Conservation (phyloP, 1,140 invertebrate species). For the Rhopalosiphum padi region DNA sequence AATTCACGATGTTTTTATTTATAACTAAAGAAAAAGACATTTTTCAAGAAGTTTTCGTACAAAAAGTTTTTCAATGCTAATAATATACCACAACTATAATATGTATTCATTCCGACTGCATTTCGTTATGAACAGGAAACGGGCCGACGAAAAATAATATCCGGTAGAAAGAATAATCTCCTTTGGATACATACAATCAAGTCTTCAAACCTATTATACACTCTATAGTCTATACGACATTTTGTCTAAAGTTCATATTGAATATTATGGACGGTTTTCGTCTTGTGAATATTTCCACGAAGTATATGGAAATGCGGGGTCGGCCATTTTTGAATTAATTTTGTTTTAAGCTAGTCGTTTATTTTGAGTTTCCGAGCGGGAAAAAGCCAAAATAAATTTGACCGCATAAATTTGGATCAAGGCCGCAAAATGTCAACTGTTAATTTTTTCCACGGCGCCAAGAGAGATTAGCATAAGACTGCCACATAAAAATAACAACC, state of each 20-base stretch:
- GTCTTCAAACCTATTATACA: conserved; percentile 6
- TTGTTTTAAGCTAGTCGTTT: conserved; percentile 38
- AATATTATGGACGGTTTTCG: conserved; percentile 1
- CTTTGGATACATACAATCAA: conserved; percentile 9
- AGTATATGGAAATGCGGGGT: conserved; percentile 26
- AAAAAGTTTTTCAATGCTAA: conserved; percentile 53
- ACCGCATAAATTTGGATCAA: conserved; percentile 56
- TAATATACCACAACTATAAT: conserved; percentile 27
- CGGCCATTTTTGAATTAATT: conserved; percentile 47
- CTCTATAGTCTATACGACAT: neutral
- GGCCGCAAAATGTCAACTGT: conserved; percentile 37
- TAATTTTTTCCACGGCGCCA: conserved; percentile 43
- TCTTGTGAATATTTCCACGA: neutral
- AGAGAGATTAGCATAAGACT: conserved; percentile 49
- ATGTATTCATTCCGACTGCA: conserved; percentile 38
- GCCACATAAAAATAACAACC: conserved; percentile 46
- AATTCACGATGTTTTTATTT: conserved; percentile 55
- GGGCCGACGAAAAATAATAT: conserved; percentile 23
- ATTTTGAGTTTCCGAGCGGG: conserved; percentile 7
- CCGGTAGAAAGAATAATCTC: conserved; percentile 33
- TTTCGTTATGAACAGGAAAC: conserved; percentile 53
- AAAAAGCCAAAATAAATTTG: conserved; percentile 34
- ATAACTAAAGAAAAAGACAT: conserved; percentile 50
- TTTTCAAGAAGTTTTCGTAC: conserved; percentile 50
- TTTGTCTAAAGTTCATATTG: conserved; percentile 26